Conservation (phyloP, 2,888 invertebrate genomes). For the Meteorus colon region DNA sequence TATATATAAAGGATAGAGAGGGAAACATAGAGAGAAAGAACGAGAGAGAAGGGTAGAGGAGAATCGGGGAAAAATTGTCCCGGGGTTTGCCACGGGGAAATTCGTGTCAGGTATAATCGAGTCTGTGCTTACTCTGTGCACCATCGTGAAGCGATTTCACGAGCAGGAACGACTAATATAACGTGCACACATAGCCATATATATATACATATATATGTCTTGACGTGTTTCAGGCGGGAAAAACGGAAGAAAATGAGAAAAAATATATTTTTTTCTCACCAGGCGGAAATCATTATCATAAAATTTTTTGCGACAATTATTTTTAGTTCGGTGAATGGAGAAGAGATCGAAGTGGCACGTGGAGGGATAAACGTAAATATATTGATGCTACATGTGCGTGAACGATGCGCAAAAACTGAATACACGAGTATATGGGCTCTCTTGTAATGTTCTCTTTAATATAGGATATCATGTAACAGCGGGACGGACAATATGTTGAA, state of each 20-base stretch:
- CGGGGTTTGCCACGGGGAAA: constrained; percentile 26
- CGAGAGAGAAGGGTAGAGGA: not conserved
- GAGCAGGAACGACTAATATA: not conserved
- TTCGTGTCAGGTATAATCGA: constrained; percentile 43
- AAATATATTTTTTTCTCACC: not conserved
- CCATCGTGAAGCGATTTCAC: constrained; percentile 17
- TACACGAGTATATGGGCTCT: not conserved
- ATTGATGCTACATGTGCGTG: not conserved
- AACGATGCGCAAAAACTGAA: not conserved
- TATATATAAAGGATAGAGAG: not conserved
- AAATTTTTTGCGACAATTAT: not conserved
- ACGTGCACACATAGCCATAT: not conserved
- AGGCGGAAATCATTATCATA: not conserved
- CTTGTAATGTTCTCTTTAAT: not conserved
- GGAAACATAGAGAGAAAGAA: not conserved
- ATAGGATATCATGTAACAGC: too few relatives aligned
- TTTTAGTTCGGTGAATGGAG: constrained; percentile 3
- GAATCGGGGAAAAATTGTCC: constrained; percentile 29
- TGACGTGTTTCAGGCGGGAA: not conserved
- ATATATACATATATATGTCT: not conserved
- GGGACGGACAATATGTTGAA: too few relatives aligned
- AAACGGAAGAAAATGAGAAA: not conserved
- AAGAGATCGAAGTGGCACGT: not conserved
- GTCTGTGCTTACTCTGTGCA: constrained; percentile 12
- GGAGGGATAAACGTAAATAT: not conserved